Evolutionary conservation across 1,140 invertebrate species (phyloP), one percentile per base, ranked within the genome.

Genomic region (Caenorhabditis tropicalis): DNA sequence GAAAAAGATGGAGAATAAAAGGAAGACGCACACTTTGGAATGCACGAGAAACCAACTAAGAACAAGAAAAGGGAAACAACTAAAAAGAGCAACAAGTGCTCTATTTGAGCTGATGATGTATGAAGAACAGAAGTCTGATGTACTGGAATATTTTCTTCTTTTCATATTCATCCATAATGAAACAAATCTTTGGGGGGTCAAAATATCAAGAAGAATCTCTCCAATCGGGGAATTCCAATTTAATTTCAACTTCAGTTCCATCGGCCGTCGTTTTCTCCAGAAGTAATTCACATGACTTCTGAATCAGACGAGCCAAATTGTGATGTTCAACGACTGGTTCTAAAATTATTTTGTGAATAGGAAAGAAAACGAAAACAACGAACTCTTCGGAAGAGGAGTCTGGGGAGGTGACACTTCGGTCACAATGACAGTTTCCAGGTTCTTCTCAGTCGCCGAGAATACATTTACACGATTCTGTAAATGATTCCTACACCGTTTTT

Each of bases 11-110:
- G 15, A 65, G 65, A 74, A 74, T 21, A 74, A 74, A 36, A 74
- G 33, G 65, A 74, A 74, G 65, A 74, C 33, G 65, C 36, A 74
- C 36, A 74, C 65, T 74, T 74, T 74, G 65, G 36, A 74, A 74
- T 74, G 65, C 65, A 74, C 33, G 21, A 74, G 65, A 74, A 43
- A 74, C 36, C 65, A 65, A 65, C 65, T 56, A 74, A 2, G 65
- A 24, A 74, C 65, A 74, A 46, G 36, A 12, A 10, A 9, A 58
- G 36, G 36, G n/a, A 12, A n/a, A 21, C 53, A 15, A 36, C 43
- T 36, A 24, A 74, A 74, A 74, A 74, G 21, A 43, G 65, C 33
- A 74, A 74, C 33, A 43, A 74, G 21, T 74, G 65, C 33, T 43
- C 33, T 31, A 21, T 74, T 39, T 74, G 5, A n/a, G 33, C 43